A percentile compares a stretch with the other conserved stretches of the same genome.
Evolutionary conservation across 2,113 vertebrate species (phyloP).

Genomic region (Halcyon senegalensis): DNA sequence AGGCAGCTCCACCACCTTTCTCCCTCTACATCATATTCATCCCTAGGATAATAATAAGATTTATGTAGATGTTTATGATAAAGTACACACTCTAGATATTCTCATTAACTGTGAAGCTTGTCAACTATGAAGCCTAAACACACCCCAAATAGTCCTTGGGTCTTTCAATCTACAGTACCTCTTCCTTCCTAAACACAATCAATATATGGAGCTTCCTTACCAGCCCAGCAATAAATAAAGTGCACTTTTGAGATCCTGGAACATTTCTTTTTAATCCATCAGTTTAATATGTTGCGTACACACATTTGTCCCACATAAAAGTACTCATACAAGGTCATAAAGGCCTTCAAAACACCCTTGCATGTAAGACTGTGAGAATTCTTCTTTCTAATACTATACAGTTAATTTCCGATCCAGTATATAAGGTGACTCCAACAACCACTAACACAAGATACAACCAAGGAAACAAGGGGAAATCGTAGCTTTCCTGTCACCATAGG

Average conservation of each 20-base stretch:
- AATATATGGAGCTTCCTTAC: background rate
- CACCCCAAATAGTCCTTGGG: background rate
- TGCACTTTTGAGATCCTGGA: background rate
- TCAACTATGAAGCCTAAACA: background rate
- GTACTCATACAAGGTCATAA: background rate
- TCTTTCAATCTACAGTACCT: background rate
- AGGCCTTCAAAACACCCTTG: background rate
- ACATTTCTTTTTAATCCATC: background rate
- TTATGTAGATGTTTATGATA: background rate
- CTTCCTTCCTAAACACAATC: background rate
- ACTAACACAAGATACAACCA: background rate
- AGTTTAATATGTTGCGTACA: background rate
- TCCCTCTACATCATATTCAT: background rate
- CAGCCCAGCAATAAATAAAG: background rate
- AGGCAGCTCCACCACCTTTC: background rate
- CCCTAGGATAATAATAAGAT: background rate
- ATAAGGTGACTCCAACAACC: background rate
- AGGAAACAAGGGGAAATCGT: background rate
- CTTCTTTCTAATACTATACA: background rate
- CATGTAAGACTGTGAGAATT: background rate
- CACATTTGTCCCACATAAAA: background rate
- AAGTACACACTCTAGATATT: background rate
- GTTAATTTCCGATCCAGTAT: background rate
- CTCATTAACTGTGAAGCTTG: background rate
- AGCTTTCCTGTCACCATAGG: background rate